phyloP scores from a whole-genome alignment of 1,140 invertebrate species.

The Macrocentrus cingulum region DNA sequence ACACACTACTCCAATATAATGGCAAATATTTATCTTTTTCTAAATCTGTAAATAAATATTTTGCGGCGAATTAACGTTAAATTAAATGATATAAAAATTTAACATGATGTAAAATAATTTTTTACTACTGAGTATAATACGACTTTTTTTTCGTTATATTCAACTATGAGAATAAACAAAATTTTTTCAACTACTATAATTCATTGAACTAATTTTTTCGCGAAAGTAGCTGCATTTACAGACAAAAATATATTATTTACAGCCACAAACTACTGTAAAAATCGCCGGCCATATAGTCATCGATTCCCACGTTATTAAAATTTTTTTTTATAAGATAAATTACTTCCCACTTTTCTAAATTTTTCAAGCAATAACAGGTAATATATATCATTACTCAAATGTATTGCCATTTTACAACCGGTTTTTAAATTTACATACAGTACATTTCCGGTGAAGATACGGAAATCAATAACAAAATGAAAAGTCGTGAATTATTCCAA shows the following conservation, averaged over 20 bases:
- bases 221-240: no score
- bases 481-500: no score
- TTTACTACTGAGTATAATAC: no score
- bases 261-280: no score
- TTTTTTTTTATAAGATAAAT: constrained; percentile 34
- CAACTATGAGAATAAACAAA: no score
- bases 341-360: background rate
- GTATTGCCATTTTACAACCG: constrained; percentile 23
- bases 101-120: no score
- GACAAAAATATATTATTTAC: no score
- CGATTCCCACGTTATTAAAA: constrained; percentile 26
- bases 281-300: constrained; percentile 35
- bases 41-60: constrained; percentile 43
- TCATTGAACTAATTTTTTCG: no score
- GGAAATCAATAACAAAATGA: constrained; percentile 11
- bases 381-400: constrained; percentile 16
- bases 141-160: no score
- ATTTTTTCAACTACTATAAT: no score
- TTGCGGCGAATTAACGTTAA: constrained; percentile 48
- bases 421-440: constrained; percentile 16
- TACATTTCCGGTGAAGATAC: constrained; percentile 4
- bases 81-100: background rate
- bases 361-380: constrained; percentile 17
- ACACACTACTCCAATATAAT: constrained; percentile 52
- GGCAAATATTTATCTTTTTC: constrained; percentile 27